Evolutionary conservation across 1,140 invertebrate genomes (phyloP), one percentile per base, ranked within the genome.

Genomic region (Samia ricini): DNA sequence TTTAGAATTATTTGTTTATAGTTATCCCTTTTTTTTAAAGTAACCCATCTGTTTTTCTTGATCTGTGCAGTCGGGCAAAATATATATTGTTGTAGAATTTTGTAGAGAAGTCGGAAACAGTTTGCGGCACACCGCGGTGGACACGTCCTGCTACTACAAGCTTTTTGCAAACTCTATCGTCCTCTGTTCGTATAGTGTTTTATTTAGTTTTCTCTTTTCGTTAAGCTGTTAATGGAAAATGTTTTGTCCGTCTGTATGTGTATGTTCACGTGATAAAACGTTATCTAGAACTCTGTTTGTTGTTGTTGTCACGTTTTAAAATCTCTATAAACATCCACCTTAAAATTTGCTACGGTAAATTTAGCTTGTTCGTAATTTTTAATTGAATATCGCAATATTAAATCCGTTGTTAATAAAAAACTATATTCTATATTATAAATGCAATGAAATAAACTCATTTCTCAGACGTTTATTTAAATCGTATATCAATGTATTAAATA

Each of bases 41-140:
- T 42, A 15, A 42, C 12, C 33, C 33, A 42, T 42, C 33, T 42
- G 33, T 15, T 0, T 15, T 42, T 42, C 15, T 42, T 42, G 1
- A 12, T 42, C 33, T 42, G 12, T 42, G n/a, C n/a, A 42, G 10
- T 12, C 12, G 33, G n/a, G 33, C n/a, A 42, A 42, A 42, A 15
- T 42, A 15, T n/a, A n/a, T 42, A 42, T 42, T 42, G 33, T 42
- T 42, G 33, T 42, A 42, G 33, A 42, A 42, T 42, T 42, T 42
- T 42, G 33, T 42, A 42, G 33, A 42, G n/a, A 42, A 42, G 33
- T 15, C 33, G 33, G 33, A 42, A 42, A 42, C 33, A 42, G 33
- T 42, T 42, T 42, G 33, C n/a, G 33, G 33, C 12, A 10, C 33
- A 15, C 33, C 33, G n/a, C n/a, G n/a, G n/a, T n/a, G n/a, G 33